Conservation (phyloP, 2,797 vertebrate species). For the Sandelia bainsii region DNA sequence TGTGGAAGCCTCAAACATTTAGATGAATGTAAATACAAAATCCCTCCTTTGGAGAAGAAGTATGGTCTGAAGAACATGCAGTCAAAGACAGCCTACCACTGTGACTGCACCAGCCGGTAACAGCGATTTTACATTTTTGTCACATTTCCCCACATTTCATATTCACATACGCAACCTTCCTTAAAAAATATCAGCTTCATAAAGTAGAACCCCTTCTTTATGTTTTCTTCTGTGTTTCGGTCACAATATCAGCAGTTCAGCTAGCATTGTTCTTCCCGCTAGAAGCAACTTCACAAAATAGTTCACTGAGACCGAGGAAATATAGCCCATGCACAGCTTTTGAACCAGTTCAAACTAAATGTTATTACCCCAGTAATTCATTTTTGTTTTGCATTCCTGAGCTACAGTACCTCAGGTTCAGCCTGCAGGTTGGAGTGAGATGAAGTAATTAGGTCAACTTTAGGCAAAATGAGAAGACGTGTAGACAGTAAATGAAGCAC, state of each 20-base stretch:
- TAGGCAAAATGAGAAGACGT: constrained; percentile 9
- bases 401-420: constrained; percentile 8
- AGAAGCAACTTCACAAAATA: constrained; percentile 1
- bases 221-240: constrained; percentile 13
- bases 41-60: constrained; percentile 79
- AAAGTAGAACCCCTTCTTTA: constrained; percentile 2
- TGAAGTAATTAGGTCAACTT: constrained; percentile 25
- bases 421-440: constrained; percentile 8
- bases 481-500: constrained; percentile 7
- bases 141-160: not conserved
- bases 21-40: constrained; percentile 82
- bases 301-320: constrained; percentile 5
- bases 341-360: constrained; percentile 9
- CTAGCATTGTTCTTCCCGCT: not conserved
- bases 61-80: constrained; percentile 83
- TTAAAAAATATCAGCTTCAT: not conserved
- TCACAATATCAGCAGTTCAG: not conserved
- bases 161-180: not conserved
- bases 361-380: constrained; percentile 8
- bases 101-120: constrained; percentile 87
- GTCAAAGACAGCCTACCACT: constrained; percentile 82
- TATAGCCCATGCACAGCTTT: constrained; percentile 8
- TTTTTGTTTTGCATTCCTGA: constrained; percentile 28
- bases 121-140: not conserved
- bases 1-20: constrained; percentile 83